Percentiles rank a stretch among this genome's conserved stretches.
Conservation (phyloP, 1,140 invertebrate species). For the Nebria ingens region DNA sequence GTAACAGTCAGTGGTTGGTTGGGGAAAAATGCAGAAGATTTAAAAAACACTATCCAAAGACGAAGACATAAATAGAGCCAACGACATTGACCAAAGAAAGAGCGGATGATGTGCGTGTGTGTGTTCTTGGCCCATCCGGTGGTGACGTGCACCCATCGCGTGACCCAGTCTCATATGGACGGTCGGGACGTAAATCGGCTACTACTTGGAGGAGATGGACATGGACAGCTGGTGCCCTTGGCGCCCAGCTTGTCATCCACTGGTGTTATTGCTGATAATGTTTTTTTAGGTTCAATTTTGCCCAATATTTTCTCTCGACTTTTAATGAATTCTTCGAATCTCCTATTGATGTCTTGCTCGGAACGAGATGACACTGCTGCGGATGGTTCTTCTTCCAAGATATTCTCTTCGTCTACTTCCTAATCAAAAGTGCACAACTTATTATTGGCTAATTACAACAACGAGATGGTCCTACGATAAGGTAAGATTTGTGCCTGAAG, state of each 20-base stretch:
- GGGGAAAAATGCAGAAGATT: too few relatives aligned
- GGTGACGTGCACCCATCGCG: too few relatives aligned
- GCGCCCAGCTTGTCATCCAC: not conserved
- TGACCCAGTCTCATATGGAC: slow-evolving; percentile 4
- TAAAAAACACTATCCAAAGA: too few relatives aligned
- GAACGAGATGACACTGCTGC: slow-evolving; percentile 25
- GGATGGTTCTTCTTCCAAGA: slow-evolving; percentile 27
- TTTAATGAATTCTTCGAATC: slow-evolving; percentile 32
- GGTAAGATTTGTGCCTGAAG: not conserved
- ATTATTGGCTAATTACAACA: not conserved
- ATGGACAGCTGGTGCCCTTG: slow-evolving; percentile 21
- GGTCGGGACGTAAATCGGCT: not conserved
- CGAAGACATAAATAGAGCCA: too few relatives aligned
- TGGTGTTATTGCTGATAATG: not conserved
- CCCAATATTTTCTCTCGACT: slow-evolving; percentile 1
- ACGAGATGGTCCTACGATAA: not conserved
- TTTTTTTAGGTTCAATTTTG: not conserved
- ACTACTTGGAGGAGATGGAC: slow-evolving; percentile 13
- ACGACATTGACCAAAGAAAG: too few relatives aligned
- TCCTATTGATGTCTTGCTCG: slow-evolving; percentile 34
- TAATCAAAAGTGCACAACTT: slow-evolving; percentile 27
- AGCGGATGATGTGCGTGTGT: too few relatives aligned
- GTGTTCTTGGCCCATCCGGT: too few relatives aligned
- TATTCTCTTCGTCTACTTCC: slow-evolving; percentile 51
- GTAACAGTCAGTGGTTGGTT: too few relatives aligned